These are phyloP conservation scores for Drosophila subsilvestris DNA, from an alignment of 2,888 invertebrate species.

Conservation along the genomic window DNA sequence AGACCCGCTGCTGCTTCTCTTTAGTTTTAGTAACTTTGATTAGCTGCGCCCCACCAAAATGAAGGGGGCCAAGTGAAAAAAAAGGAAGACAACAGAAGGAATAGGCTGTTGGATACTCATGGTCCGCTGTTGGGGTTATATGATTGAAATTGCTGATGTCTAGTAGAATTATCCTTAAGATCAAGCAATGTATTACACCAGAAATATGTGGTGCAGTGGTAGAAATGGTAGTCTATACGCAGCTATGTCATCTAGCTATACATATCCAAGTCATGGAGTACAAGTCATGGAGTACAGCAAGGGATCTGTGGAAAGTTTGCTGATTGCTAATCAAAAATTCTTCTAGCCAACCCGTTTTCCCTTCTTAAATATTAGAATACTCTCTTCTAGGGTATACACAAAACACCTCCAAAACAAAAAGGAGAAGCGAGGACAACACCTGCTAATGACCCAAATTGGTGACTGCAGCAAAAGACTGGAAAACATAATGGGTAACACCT, in stretches of 20 bases:
- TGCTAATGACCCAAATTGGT: constrained; percentile 73
- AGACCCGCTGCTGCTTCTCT: constrained; percentile 29
- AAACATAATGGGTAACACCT: constrained; percentile 61
- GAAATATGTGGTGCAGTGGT: too few species aligned
- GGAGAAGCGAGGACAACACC: constrained; percentile 55
- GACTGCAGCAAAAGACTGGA: constrained; percentile 55
- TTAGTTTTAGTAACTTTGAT: constrained; percentile 59
- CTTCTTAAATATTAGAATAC: constrained; percentile 1
- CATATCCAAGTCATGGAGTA: too few species aligned
- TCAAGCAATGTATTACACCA: too few species aligned
- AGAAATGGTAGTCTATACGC: too few species aligned
- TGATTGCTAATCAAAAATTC: not conserved
- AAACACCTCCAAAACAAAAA: constrained; percentile 11
- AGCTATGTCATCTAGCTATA: too few species aligned
- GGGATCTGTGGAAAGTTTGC: not conserved
- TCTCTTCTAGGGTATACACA: not conserved
- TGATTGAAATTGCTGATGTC: too few species aligned
- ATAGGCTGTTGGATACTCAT: not conserved
- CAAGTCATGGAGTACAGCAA: too few species aligned
- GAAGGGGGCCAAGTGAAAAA: constrained; percentile 2
- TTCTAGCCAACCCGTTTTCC: too few species aligned
- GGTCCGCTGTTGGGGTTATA: not conserved
- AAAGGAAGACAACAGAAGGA: not conserved
- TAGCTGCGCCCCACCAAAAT: constrained; percentile 35
- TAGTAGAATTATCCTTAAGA: too few species aligned